These are phyloP conservation scores for Coecobrya sp. DNA, from an alignment of 2,888 invertebrate species.

Conservation along the genomic window DNA sequence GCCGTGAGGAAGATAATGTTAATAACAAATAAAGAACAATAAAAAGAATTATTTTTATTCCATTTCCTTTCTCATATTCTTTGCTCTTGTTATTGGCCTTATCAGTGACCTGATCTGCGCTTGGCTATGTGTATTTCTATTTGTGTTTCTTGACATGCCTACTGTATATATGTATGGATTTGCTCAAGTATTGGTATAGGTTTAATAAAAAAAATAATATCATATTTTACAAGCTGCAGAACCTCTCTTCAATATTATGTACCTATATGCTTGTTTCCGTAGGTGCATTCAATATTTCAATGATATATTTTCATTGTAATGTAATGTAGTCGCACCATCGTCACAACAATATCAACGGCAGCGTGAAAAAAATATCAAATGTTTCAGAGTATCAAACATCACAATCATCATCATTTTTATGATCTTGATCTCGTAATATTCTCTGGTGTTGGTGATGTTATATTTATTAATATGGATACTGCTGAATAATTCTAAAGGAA, in stretches of 20 bases:
- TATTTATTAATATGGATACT: background rate
- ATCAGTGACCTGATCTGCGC: conserved; percentile 56
- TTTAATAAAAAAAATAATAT: background rate
- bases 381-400: conserved; percentile 26
- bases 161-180: background rate
- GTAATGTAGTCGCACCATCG: background rate
- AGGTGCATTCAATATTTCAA: background rate
- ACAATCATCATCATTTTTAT: background rate
- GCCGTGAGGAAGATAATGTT: conserved; percentile 46
- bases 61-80: conserved; percentile 19
- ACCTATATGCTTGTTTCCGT: background rate
- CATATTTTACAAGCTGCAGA: conserved; percentile 6
- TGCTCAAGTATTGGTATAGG: background rate
- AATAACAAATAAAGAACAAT: conserved; percentile 30
- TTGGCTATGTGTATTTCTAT: background rate
- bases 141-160: background rate
- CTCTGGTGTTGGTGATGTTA: background rate
- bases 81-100: background rate
- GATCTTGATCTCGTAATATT: conserved; percentile 27
- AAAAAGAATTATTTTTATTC: conserved; percentile 54
- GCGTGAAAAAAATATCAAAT: conserved; percentile 41
- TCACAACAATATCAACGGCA: conserved; percentile 17
- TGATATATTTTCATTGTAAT: background rate
- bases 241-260: background rate
- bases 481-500: conserved; percentile 22